A percentile compares a stretch with the other conserved stretches of the same genome.
These are phyloP conservation scores for Drosophila tanythrix DNA, from an alignment of 2,888 invertebrate genomes.

Conservation along the genomic window DNA sequence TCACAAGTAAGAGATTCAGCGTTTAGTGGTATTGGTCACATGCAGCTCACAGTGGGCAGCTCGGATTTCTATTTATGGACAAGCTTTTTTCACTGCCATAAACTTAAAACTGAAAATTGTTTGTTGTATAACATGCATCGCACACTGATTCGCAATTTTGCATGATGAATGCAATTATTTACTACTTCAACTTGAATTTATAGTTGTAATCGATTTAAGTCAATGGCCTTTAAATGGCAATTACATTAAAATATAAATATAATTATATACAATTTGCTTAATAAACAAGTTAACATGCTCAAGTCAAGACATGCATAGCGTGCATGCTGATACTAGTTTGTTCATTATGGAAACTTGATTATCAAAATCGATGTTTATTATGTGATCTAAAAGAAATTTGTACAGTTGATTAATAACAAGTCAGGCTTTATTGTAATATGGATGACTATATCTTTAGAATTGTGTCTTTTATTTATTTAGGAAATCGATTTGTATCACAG, in stretches of 20 bases:
- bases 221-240: neutral
- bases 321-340: neutral
- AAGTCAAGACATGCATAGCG: neutral
- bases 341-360: neutral
- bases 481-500: neutral
- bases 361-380: neutral
- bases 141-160: constrained; percentile 31
- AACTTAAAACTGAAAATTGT: constrained; percentile 20
- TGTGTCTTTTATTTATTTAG: neutral
- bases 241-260: neutral
- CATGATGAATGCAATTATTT: constrained; percentile 18
- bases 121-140: constrained; percentile 37
- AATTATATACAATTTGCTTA: neutral
- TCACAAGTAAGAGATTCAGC: constrained; percentile 1
- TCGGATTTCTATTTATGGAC: constrained; percentile 47
- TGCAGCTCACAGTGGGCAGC: constrained; percentile 51
- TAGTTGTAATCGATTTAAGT: neutral
- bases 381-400: neutral
- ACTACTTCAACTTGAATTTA: constrained; percentile 6
- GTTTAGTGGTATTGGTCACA: constrained; percentile 36
- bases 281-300: neutral
- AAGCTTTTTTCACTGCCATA: constrained; percentile 3
- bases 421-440: neutral
- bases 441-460: neutral
- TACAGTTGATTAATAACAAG: neutral